Evolutionary conservation across 2,113 vertebrate species (phyloP), one percentile per base, ranked within the genome.

Genomic region (Saccopteryx bilineata): DNA sequence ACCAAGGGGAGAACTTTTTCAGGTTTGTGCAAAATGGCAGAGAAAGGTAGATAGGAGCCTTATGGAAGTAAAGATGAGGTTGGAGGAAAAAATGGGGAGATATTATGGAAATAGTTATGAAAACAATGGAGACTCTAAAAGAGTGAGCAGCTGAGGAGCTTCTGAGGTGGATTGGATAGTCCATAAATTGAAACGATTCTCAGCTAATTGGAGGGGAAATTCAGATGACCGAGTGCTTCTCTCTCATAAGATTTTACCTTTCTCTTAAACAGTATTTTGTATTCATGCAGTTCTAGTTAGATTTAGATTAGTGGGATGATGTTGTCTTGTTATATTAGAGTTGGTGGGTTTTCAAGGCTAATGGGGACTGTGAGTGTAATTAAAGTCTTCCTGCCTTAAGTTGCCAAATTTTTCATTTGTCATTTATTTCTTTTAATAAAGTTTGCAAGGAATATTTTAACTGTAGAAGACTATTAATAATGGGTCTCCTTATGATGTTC

Each of bases 301-400:
- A 93, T 15, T 52, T 96, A 52, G 28, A 39, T 71, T 80, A 71
- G 5, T 78, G 60, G 18, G 23, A 26, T 66, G 8, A 26, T 78
- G 26, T 19, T 94, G 75, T 89, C 84, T 83, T 69, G 14, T 97
- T 81, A 78, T 71, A 58, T 68, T 66, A 52, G 2, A 92, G n/a
- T 83, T 87, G 58, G 11, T 92, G 69, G 46, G 24, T 90, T 96
- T 69, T 92, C 75, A 83, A 50, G 52, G 50, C 92, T 90, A 90
- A 78, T 75, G 24, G 28, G 14, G 23, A 87, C 23, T 82, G 14
- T 78, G 63, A 82, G 21, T 95, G 21, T 86, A 96, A 90, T 95
- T 96, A 92, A 97, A 95, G 75, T 76, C 31, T 97, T 75, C 31
- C 60, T 78, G 21, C 31, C 72, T 89, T 95, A 95, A 87, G 8